phyloP scores from a whole-genome alignment of 2,797 vertebrate species.

The Benthosema pterotum region DNA sequence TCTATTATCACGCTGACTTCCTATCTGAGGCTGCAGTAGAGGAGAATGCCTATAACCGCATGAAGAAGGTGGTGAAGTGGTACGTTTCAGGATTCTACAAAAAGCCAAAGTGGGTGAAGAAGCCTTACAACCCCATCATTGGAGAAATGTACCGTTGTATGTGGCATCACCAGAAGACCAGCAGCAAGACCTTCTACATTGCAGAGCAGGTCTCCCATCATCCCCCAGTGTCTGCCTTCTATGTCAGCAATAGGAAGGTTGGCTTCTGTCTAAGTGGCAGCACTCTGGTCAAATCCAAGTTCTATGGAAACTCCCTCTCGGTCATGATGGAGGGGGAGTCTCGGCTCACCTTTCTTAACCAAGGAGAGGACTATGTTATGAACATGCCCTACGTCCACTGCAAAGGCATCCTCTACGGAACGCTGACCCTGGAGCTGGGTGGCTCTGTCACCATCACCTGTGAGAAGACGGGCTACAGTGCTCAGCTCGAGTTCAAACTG shows the following conservation, averaged over 20 bases:
- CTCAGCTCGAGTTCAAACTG: conserved; percentile 96
- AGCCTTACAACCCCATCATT: conserved; percentile 98
- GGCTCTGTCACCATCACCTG: conserved; percentile 91
- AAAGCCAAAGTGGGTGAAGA: conserved; percentile 98
- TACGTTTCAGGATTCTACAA: conserved; percentile 99
- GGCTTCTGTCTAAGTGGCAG: conserved; percentile 98
- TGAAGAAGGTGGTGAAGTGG: conserved; percentile 99
- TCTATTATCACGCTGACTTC: conserved; percentile 98
- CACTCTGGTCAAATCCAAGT: conserved; percentile 98
- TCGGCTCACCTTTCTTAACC: conserved; percentile 91
- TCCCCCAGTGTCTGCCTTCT: conserved; percentile 97
- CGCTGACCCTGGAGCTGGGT: conserved; percentile 96
- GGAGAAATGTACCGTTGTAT: conserved; percentile 96
- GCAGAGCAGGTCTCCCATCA: conserved; percentile 98
- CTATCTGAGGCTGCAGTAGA: conserved; percentile 94
- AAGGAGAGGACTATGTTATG: conserved; percentile 98
- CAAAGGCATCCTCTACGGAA: conserved; percentile 98
- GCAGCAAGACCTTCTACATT: conserved; percentile 98
- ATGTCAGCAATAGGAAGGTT: conserved; percentile 97
- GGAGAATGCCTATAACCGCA: conserved; percentile 94
- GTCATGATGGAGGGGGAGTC: conserved; percentile 96
- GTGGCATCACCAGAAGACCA: conserved; percentile 95
- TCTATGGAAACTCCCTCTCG: conserved; percentile 97
- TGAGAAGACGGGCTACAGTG: conserved; percentile 97
- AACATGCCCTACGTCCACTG: conserved; percentile 99